Conservation (phyloP, 2,888 invertebrate species). For the Heliconius ethilla region DNA sequence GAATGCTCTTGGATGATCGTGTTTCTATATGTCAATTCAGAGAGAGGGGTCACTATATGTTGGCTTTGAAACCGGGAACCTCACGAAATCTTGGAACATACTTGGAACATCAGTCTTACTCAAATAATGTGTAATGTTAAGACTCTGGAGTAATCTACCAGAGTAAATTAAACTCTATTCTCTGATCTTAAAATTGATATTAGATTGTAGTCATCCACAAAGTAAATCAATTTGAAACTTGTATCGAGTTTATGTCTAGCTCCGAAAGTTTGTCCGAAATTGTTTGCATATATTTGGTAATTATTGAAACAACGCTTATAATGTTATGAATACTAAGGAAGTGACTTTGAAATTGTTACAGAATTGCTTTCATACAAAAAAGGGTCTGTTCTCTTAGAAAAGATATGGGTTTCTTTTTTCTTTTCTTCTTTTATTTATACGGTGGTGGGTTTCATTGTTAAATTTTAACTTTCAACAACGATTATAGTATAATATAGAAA, state of each 20-base stretch:
- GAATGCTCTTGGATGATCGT: slow-evolving; percentile 41
- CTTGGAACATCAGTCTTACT: slow-evolving; percentile 56
- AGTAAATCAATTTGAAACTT: slow-evolving; percentile 53
- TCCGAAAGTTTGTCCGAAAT: slow-evolving; percentile 46
- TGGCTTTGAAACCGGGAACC: slow-evolving; percentile 52
- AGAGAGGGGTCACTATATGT: slow-evolving; percentile 49
- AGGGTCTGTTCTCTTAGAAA: neutral
- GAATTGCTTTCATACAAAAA: slow-evolving; percentile 33
- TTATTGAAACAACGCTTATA: slow-evolving; percentile 50
- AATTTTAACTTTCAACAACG: neutral
- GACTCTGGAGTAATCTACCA: slow-evolving; percentile 42
- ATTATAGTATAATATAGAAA: too few species aligned
- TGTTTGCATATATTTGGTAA: slow-evolving; percentile 52
- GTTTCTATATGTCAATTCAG: slow-evolving; percentile 38
- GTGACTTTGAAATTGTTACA: slow-evolving; percentile 35
- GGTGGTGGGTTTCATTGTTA: neutral
- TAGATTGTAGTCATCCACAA: slow-evolving; percentile 42
- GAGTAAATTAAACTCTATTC: slow-evolving; percentile 49
- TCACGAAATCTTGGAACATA: slow-evolving; percentile 59
- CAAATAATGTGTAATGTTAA: slow-evolving; percentile 58
- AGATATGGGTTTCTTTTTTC: too few species aligned
- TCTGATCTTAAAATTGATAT: slow-evolving; percentile 47
- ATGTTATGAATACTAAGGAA: slow-evolving; percentile 44
- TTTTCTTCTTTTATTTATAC: too few species aligned
- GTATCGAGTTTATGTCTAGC: slow-evolving; percentile 44